phyloP scores from a whole-genome alignment of 2,888 invertebrate species.

The Latrodectus hesperus region DNA sequence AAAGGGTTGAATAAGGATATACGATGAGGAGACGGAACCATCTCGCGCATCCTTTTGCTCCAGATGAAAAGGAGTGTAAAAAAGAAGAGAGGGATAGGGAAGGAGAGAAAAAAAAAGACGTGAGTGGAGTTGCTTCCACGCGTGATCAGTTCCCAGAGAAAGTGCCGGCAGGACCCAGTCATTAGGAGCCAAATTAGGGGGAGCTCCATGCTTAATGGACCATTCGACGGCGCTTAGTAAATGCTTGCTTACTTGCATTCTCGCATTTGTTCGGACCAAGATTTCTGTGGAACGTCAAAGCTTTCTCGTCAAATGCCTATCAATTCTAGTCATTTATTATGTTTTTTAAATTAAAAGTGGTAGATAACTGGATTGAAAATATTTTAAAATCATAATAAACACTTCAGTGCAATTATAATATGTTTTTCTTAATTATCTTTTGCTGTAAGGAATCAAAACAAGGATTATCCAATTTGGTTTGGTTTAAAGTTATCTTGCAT shows the following conservation, averaged over 20 bases:
- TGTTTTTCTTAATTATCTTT: no score
- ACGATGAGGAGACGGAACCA: slow-evolving; percentile 20
- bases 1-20: slow-evolving; percentile 19
- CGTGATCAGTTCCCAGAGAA: slow-evolving; percentile 47
- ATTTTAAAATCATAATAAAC: no score
- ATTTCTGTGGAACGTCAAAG: background rate
- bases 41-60: slow-evolving; percentile 56
- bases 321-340: background rate
- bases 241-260: slow-evolving; percentile 44
- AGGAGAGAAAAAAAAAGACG: slow-evolving; percentile 11
- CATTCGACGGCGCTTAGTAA: slow-evolving; percentile 54
- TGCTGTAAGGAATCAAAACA: no score
- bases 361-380: no score
- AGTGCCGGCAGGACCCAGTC: slow-evolving; percentile 38
- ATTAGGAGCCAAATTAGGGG: slow-evolving; percentile 67
- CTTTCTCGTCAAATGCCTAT: background rate
- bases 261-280: slow-evolving; percentile 47
- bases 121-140: slow-evolving; percentile 43
- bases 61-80: background rate
- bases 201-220: slow-evolving; percentile 54
- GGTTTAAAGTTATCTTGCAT: no score
- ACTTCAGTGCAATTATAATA: no score
- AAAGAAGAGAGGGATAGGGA: slow-evolving; percentile 1
- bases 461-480: no score
- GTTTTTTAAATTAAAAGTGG: no score